Conservation (phyloP, 2,797 vertebrate species). For the Centropyge bicolor region DNA sequence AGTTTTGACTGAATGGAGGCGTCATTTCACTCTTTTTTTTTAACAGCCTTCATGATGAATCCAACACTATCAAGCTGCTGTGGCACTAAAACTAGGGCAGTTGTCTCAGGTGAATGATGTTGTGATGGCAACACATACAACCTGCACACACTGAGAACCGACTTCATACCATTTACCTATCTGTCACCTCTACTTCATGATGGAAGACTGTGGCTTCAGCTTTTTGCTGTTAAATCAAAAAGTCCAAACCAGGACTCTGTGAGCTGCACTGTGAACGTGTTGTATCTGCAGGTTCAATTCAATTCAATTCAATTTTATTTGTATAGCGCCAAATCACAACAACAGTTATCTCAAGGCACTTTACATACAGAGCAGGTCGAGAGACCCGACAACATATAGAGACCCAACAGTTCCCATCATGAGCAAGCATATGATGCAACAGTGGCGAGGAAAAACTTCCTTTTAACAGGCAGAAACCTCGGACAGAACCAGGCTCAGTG, state of each 20-base stretch:
- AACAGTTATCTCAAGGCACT: no score
- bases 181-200: neutral
- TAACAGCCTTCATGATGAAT: neutral
- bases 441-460: no score
- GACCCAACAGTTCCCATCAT: no score
- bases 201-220: neutral
- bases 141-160: neutral
- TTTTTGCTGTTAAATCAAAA: conserved; percentile 2
- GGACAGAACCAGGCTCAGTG: no score
- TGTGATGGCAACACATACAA: conserved; percentile 22
- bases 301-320: no score
- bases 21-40: neutral
- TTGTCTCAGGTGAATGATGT: conserved; percentile 27
- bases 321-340: no score
- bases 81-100: conserved; percentile 21
- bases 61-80: neutral
- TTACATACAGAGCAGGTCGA: no score
- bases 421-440: no score
- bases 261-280: neutral
- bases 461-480: no score
- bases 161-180: neutral
- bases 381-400: no score
- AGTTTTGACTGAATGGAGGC: no score
- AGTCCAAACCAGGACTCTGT: neutral
- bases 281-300: neutral